phyloP scores from a whole-genome alignment of 2,113 vertebrate genomes.

The Pterophyllum scalare region DNA sequence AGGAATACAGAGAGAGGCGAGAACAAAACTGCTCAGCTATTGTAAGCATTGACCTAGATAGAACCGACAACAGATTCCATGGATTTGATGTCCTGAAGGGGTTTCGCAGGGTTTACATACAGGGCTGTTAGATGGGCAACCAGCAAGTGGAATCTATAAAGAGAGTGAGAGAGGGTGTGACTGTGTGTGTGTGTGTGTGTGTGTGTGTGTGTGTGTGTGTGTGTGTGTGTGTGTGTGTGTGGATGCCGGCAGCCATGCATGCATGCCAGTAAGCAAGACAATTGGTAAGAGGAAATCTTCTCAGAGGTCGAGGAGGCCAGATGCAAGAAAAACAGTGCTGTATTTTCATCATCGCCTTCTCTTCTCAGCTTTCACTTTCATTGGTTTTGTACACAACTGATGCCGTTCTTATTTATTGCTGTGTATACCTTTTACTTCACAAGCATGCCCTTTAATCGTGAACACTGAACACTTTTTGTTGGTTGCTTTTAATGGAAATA shows the following conservation, averaged over 20 bases:
- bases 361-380: conserved; percentile 10
- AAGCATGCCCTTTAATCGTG: background rate
- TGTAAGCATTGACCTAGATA: conserved; percentile 85
- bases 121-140: conserved; percentile 75
- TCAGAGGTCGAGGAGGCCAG: conserved; percentile 46
- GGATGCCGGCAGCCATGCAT: conserved; percentile 52
- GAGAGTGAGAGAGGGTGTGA: conserved; percentile 42
- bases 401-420: background rate
- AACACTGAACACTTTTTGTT: background rate
- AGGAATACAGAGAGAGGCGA: conserved; percentile 45
- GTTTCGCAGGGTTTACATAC: conserved; percentile 80
- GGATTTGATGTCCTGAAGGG: conserved; percentile 82
- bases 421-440: background rate
- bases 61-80: conserved; percentile 78
- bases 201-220: conserved; percentile 2
- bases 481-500: background rate
- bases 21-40: conserved; percentile 72
- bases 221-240: background rate
- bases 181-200: conserved; percentile 1
- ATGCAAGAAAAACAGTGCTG: conserved; percentile 20
- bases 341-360: conserved; percentile 11
- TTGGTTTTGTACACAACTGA: background rate
- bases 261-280: conserved; percentile 45
- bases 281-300: conserved; percentile 61
- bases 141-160: conserved; percentile 70